phyloP scores from a whole-genome alignment of 1,140 invertebrate genomes.

The Drosophila kikkawai region DNA sequence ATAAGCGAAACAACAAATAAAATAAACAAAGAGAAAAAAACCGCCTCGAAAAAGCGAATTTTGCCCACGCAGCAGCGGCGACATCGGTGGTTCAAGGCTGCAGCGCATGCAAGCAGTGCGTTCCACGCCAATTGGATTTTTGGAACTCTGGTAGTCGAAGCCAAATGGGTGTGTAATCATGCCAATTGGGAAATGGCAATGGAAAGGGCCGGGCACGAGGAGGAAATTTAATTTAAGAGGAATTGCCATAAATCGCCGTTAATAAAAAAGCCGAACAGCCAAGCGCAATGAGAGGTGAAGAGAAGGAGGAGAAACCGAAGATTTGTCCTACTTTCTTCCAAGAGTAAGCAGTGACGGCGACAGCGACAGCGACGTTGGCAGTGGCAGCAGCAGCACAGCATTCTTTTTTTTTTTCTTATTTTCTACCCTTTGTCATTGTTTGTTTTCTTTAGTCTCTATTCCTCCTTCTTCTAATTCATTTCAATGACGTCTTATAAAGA shows the following conservation, averaged over 20 bases:
- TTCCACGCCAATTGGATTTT: constrained; percentile 13
- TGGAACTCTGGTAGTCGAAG: background rate
- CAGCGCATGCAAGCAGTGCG: constrained; percentile 14
- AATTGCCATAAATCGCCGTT: constrained; percentile 19
- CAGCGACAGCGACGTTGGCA: constrained; percentile 12
- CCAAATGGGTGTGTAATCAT: constrained; percentile 16
- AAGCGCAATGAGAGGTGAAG: background rate
- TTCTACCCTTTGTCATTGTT: constrained; percentile 58
- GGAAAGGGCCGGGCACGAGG: constrained; percentile 11
- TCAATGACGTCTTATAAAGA: constrained; percentile 71
- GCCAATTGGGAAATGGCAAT: constrained; percentile 8
- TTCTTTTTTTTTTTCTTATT: constrained; percentile 59
- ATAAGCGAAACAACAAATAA: constrained; percentile 21
- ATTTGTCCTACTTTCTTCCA: constrained; percentile 80
- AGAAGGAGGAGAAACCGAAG: constrained; percentile 41
- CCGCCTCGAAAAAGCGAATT: constrained; percentile 13
- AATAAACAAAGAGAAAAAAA: constrained; percentile 22
- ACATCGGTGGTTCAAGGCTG: constrained; percentile 33
- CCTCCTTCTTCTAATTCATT: constrained; percentile 71
- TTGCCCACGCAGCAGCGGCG: constrained; percentile 24
- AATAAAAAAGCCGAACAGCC: background rate
- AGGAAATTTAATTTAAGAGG: constrained; percentile 5
- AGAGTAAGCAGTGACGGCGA: constrained; percentile 23
- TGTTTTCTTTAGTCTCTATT: constrained; percentile 10
- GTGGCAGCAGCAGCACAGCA: constrained; percentile 18